Percentiles rank a stretch among this genome's conserved stretches.
Conservation (phyloP, 2,113 vertebrate species). For the Xyrauchen texanus region DNA sequence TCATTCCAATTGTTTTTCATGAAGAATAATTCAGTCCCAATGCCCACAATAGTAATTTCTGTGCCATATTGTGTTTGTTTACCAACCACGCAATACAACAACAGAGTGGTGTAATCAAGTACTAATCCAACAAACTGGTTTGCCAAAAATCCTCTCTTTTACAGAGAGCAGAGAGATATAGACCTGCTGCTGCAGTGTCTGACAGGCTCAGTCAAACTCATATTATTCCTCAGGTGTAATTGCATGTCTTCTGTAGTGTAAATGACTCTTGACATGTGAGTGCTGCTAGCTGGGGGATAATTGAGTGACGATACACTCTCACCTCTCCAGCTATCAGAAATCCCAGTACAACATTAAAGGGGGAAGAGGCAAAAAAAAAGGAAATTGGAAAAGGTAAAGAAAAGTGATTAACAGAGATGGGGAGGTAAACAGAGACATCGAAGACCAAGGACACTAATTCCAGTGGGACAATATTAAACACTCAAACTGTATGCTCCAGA, state of each 20-base stretch:
- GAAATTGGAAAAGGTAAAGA: not conserved
- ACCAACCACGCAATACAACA: not conserved
- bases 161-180: slow-evolving; percentile 5
- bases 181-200: not conserved
- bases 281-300: slow-evolving; percentile 45
- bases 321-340: slow-evolving; percentile 21
- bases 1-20: too few relatives aligned
- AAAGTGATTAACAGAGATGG: not conserved
- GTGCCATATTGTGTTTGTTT: not conserved
- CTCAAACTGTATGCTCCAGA: not conserved
- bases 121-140: not conserved
- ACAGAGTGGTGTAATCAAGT: not conserved
- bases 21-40: not conserved
- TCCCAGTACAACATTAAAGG: not conserved
- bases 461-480: not conserved
- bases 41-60: not conserved
- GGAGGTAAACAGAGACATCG: not conserved
- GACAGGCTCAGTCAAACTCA: slow-evolving; percentile 3
- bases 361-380: not conserved
- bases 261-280: slow-evolving; percentile 47
- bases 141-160: not conserved
- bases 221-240: slow-evolving; percentile 29
- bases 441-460: slow-evolving; percentile 9
- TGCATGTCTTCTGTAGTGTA: slow-evolving; percentile 34
- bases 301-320: slow-evolving; percentile 41